A percentile compares a stretch with the other conserved stretches of the same genome.
phyloP scores from a whole-genome alignment of 53 echinoderm and acorn worm genomes.

The Echinometra lucunter region DNA sequence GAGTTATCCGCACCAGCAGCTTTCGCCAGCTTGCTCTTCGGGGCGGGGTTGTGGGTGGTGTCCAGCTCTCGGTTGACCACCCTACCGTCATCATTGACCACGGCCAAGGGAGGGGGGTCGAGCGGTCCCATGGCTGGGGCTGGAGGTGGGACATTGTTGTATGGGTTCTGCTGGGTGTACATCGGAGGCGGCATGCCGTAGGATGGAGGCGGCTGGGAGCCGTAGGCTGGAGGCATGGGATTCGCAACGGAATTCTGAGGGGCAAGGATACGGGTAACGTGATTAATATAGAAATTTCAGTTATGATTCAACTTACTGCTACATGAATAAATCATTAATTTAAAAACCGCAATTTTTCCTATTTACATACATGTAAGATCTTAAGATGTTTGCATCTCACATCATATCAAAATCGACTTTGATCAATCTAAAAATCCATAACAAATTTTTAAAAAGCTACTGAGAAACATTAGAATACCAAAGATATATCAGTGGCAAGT shows the following conservation, averaged over 20 bases:
- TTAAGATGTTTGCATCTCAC: too few relatives aligned
- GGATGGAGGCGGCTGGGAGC: background rate
- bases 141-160: conserved; percentile 44
- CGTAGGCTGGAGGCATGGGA: conserved; percentile 46
- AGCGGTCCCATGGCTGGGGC: conserved; percentile 10
- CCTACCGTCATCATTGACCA: conserved; percentile 11
- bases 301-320: too few relatives aligned
- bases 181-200: conserved; percentile 26
- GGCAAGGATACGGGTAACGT: background rate
- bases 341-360: too few relatives aligned
- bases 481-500: too few relatives aligned
- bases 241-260: background rate
- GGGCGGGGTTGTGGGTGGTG: conserved; percentile 38
- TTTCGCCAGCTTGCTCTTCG: conserved; percentile 22
- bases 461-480: too few relatives aligned
- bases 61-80: background rate
- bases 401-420: too few relatives aligned
- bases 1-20: conserved; percentile 29
- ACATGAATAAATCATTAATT: too few relatives aligned
- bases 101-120: conserved; percentile 41
- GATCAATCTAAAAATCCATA: too few relatives aligned
- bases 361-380: too few relatives aligned
- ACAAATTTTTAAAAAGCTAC: too few relatives aligned
- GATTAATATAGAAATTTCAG: background rate
- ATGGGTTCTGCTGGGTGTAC: conserved; percentile 54